A percentile compares a stretch with the other conserved stretches of the same genome.
Evolutionary conservation across 92 coral and sea anemone genomes (phyloP).

Genomic region (Pocillopora meandrina): DNA sequence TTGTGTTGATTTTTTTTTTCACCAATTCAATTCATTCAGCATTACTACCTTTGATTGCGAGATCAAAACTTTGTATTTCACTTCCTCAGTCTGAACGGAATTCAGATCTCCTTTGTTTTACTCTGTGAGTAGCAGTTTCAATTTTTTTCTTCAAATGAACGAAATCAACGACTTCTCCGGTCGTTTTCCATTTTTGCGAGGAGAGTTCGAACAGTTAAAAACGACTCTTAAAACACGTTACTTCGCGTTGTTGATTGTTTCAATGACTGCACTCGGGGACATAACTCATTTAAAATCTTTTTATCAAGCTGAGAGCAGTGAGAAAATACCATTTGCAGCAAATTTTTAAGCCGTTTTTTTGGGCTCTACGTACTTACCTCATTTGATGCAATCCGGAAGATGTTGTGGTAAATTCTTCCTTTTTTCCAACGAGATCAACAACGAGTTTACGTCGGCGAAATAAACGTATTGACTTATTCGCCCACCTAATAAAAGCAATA

Average conservation of each 20-base stretch:
- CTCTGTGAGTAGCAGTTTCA: neutral
- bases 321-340: neutral
- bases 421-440: no score
- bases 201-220: neutral
- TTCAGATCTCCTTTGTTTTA: neutral
- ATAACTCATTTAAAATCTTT: neutral
- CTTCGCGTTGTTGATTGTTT: neutral
- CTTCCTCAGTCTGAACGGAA: neutral
- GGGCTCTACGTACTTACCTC: neutral
- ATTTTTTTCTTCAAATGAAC: neutral
- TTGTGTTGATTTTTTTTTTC: no score
- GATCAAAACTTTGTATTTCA: neutral
- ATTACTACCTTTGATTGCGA: no score
- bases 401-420: neutral
- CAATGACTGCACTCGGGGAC: neutral
- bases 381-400: neutral
- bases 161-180: neutral
- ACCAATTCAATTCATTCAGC: no score
- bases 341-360: neutral
- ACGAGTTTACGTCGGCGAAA: neutral
- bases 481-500: slow-evolving; percentile 17
- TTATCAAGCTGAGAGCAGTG: neutral
- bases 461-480: slow-evolving; percentile 12
- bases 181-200: neutral
- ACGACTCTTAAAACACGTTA: neutral